Evolutionary conservation across 1,140 invertebrate species (phyloP).

Genomic region (Brachionus calyciflorus): DNA sequence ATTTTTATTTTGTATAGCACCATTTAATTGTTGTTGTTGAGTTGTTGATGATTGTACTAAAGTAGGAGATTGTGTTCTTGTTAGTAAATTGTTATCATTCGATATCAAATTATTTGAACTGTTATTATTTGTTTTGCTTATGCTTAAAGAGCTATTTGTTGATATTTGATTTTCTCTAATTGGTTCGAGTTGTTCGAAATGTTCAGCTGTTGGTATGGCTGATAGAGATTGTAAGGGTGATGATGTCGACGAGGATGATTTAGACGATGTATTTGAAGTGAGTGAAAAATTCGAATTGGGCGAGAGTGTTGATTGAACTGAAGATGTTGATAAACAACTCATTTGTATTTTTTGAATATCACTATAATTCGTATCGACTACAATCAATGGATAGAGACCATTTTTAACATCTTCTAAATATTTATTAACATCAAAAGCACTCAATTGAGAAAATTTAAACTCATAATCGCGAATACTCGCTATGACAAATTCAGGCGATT

Average conservation of each 20-base stretch:
- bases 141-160: background rate
- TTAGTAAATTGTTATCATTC: background rate
- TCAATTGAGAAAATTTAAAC: constrained; percentile 19
- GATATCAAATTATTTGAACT: too few species aligned
- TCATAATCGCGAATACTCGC: background rate
- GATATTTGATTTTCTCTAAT: background rate
- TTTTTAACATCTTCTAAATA: constrained; percentile 47
- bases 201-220: background rate
- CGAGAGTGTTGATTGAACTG: constrained; percentile 1
- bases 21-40: background rate
- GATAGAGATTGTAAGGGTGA: constrained; percentile 15
- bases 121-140: too few species aligned
- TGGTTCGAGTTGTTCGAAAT: background rate
- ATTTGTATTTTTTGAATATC: background rate
- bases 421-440: constrained; percentile 45
- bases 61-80: constrained; percentile 19
- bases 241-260: constrained; percentile 25
- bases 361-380: background rate
- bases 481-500: constrained; percentile 16
- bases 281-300: constrained; percentile 15
- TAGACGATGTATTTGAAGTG: background rate
- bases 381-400: constrained; percentile 41
- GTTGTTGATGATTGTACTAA: constrained; percentile 36
- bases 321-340: constrained; percentile 16
- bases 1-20: too few species aligned